Evolutionary conservation across 2,113 vertebrate genomes (phyloP).

Genomic region (Upupa epops): DNA sequence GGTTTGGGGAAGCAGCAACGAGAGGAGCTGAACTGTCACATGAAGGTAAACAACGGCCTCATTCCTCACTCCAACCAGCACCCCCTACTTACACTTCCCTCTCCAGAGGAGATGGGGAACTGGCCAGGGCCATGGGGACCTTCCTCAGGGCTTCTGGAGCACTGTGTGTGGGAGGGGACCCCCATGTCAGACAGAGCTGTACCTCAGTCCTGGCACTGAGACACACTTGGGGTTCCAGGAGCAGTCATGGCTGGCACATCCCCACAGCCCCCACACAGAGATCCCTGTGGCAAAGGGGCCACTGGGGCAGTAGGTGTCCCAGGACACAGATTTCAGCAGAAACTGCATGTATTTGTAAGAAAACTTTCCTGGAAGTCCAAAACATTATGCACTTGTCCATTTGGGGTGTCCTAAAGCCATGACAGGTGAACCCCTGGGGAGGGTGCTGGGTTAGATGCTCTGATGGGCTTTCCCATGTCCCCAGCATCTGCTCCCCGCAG

Average conservation of each 20-base stretch:
- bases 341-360: not conserved
- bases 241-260: not conserved
- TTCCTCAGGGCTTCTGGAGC: not conserved
- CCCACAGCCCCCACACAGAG: not conserved
- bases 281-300: not conserved
- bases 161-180: accelerated
- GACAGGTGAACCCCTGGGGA: too few relatives aligned
- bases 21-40: not conserved
- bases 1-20: not conserved
- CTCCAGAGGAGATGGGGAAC: not conserved
- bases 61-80: accelerated
- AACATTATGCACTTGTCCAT: not conserved
- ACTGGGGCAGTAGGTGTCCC: not conserved
- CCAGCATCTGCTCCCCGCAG: not conserved
- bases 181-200: accelerated
- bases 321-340: not conserved
- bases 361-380: not conserved
- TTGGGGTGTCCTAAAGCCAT: not conserved
- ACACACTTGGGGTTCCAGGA: not conserved
- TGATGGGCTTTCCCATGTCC: not conserved
- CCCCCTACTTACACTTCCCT: not conserved
- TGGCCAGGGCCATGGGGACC: accelerated
- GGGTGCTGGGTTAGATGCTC: not conserved
- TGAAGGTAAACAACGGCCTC: not conserved
- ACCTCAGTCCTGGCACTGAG: not conserved